These are phyloP conservation scores for Dinocampus coccinellae DNA, from an alignment of 2,888 invertebrate species.

Conservation along the genomic window DNA sequence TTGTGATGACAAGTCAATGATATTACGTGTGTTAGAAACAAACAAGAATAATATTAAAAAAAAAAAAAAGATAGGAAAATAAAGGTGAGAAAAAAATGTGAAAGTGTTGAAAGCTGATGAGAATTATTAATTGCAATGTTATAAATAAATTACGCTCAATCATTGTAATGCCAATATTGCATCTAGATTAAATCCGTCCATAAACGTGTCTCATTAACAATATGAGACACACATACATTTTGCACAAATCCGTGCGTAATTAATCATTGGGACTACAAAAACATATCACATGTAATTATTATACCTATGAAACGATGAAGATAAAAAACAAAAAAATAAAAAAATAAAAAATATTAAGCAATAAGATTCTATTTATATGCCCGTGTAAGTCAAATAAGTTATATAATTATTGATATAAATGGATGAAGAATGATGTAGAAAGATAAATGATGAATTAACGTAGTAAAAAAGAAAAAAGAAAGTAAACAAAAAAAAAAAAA, in stretches of 20 bases:
- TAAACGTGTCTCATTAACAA: constrained; percentile 56
- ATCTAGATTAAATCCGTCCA: constrained; percentile 64
- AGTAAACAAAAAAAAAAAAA: constrained; percentile 29
- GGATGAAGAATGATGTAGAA: constrained; percentile 33
- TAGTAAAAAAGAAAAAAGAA: constrained; percentile 23
- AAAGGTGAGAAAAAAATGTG: no score
- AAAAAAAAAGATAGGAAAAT: no score
- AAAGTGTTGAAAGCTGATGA: no score
- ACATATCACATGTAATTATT: constrained; percentile 65
- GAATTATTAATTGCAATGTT: no score
- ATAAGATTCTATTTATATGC: constrained; percentile 68
- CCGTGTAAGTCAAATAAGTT: constrained; percentile 55
- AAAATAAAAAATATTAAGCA: constrained; percentile 67
- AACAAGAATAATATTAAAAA: no score
- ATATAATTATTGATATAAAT: constrained; percentile 39
- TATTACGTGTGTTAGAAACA: neutral
- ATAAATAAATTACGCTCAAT: constrained; percentile 42
- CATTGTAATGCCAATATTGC: constrained; percentile 58
- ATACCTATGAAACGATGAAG: constrained; percentile 40
- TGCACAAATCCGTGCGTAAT: constrained; percentile 68
- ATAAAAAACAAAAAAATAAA: no score
- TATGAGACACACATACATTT: constrained; percentile 61
- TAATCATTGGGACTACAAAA: constrained; percentile 70
- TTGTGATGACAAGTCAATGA: constrained; percentile 1
- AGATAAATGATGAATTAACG: constrained; percentile 16